Evolutionary conservation across 2,888 invertebrate species (phyloP), one percentile per base, ranked within the genome.

Genomic region (Eustalomyia histrio): DNA sequence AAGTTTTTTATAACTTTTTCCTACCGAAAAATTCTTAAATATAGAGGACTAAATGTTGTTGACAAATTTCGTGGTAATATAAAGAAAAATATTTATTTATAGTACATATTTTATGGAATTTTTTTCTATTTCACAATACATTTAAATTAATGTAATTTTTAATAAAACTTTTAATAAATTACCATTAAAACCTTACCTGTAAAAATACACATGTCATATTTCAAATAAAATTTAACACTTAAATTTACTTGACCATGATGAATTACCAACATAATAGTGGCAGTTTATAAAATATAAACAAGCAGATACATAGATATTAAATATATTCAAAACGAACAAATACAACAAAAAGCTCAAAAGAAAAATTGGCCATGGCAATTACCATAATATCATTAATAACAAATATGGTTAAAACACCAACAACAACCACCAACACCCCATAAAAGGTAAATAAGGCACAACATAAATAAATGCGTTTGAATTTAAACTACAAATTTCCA

Each of bases 301-400:
- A 47, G 43, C 14, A 14, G 12, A 43, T 43, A 43, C n/a, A 5
- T 43, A 14, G 12, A 43, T 43, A 43, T 47, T n/a, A 47, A 57
- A 8, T 16, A 24, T 16, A 29, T 29, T n/a, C 24, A 33, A 53
- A 14, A 8, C 43, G 18, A 57, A 39, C 14, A 14, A 24, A 16
- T 1, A 69, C 50, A 52, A 60, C n/a, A 50, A 21, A 61, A 61
- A 69, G 29, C 17, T 47, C 14, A 64, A 29, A 58, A 53, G 67
- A 61, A 68, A 74, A 68, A 76, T 68, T 76, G 47, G 29, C 75
- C 68, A 24, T 68, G 61, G 63, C 68, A 63, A 63, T 76, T 63
- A 76, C 60, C 61, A 68, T 47, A 73, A 63, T 58, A 72, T 63
- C 61, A 63, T 67, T 55, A 57, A 55, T 67, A 60, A 65, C 29